phyloP scores from a whole-genome alignment of 2,113 vertebrate genomes.

The Rhizomys pruinosus region DNA sequence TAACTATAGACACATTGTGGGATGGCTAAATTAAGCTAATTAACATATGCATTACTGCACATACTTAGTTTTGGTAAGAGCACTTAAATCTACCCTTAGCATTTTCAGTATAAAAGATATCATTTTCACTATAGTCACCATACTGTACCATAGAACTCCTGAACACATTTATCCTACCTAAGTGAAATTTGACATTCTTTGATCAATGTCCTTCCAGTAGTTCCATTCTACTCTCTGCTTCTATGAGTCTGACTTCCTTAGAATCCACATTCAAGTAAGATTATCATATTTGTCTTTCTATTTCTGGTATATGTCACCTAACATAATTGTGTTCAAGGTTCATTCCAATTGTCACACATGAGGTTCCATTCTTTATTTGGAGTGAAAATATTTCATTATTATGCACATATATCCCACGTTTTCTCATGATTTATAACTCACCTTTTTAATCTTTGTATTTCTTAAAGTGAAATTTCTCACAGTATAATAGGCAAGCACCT shows the following conservation, averaged over 20 bases:
- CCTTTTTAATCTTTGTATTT: constrained; percentile 94
- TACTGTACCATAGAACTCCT: not conserved
- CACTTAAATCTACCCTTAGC: not conserved
- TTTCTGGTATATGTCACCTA: not conserved
- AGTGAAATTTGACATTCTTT: not conserved
- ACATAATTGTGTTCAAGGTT: not conserved
- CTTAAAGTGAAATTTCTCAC: constrained; percentile 93
- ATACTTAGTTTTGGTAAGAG: not conserved
- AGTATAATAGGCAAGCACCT: constrained; percentile 93
- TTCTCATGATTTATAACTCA: constrained; percentile 72
- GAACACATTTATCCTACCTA: not conserved
- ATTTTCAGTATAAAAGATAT: not conserved
- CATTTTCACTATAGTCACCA: too few species aligned
- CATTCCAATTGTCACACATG: not conserved
- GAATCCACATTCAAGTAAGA: not conserved
- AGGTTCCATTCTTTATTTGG: not conserved
- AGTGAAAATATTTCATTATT: not conserved
- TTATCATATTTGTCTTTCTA: not conserved
- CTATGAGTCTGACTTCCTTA: not conserved
- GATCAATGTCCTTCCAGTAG: not conserved
- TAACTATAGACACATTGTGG: not conserved
- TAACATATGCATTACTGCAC: not conserved
- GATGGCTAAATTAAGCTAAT: not conserved
- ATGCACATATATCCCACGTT: not conserved
- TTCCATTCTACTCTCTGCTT: not conserved